phyloP scores from a whole-genome alignment of 2,888 invertebrate genomes.

The Molanna angustata region DNA sequence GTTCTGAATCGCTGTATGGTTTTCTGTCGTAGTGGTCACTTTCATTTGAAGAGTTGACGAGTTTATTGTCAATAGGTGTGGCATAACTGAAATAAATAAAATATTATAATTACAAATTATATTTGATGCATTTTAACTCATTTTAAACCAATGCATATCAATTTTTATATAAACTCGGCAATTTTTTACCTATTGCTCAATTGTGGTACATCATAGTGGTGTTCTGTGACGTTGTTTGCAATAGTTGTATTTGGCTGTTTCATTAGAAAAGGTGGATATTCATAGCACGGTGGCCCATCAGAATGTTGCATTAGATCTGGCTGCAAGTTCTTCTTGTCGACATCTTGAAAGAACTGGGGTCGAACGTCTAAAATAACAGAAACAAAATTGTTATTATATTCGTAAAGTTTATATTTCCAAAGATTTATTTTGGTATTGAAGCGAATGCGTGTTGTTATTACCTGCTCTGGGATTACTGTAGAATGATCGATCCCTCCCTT shows the following conservation, averaged over 20 bases:
- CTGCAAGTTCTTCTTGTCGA: constrained; percentile 81
- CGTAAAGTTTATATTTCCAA: too few species aligned
- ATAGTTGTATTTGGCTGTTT: constrained; percentile 40
- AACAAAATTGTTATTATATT: too few species aligned
- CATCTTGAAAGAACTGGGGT: constrained; percentile 83
- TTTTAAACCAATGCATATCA: too few species aligned
- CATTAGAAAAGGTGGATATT: constrained; percentile 69
- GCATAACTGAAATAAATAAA: constrained; percentile 43
- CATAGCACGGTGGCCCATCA: constrained; percentile 69
- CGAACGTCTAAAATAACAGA: constrained; percentile 68
- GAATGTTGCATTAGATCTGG: constrained; percentile 76
- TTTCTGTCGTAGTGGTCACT: constrained; percentile 54
- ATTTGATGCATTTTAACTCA: too few species aligned
- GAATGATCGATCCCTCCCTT: constrained; percentile 70
- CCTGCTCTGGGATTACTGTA: constrained; percentile 82
- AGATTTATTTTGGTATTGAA: not conserved
- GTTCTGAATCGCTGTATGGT: constrained; percentile 53
- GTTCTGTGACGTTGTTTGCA: constrained; percentile 68
- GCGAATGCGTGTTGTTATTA: too few species aligned
- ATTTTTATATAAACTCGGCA: too few species aligned
- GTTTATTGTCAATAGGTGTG: constrained; percentile 51
- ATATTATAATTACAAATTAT: too few species aligned
- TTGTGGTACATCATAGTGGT: constrained; percentile 88
- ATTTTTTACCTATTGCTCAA: constrained; percentile 63
- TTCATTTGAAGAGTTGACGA: constrained; percentile 53